Base-by-base conservation (phyloP, 1,140 invertebrate species). In the Propsilocerus akamusi region DNA sequence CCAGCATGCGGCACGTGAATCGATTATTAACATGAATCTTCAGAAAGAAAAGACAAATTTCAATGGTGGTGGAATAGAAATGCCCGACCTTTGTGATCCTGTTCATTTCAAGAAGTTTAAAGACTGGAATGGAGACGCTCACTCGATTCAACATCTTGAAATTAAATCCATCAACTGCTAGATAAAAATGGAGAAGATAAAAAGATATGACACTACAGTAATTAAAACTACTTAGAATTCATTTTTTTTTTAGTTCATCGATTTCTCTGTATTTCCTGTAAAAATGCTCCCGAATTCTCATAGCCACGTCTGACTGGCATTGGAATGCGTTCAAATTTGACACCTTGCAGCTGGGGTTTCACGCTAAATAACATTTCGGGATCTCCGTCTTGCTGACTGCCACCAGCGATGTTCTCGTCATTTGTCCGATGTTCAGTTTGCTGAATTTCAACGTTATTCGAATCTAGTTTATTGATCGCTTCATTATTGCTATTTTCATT, bases 261-360 rank as follows among this genome's bases (percentile, higher is more conserved):
- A n/a, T n/a, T n/a, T n/a, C n/a, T n/a, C n/a, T n/a, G n/a, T n/a
- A n/a, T n/a, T n/a, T n/a, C n/a, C n/a, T n/a, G n/a, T n/a, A n/a
- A 79, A 69, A 86, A 91, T 49, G 90, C 67, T 25, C 80, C 86
- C 6, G 85, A 88, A 10, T 86, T 66, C 63, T 91, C 86, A 49
- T 71, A 74, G 24, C 83, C 86, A 63, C 76, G 80, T 46, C 73
- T 65, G 17, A 84, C 72, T 1, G 76, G n/a, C n/a, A n/a, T 75
- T 5, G 83, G 82, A 55, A 82, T 72, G 57, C 76, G 74, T 48
- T 74, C 77, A 24, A 90, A 66, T 56, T 76, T 74, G 37, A 76
- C 69, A 50, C 77, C 78, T 55, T 74, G 70, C 11, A 88, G 61
- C 22, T 67, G 60, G 4, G 80, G 77, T 67, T 89, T 90, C 22